phyloP scores from a whole-genome alignment of 2,888 invertebrate genomes.

The Dorcus hopei region DNA sequence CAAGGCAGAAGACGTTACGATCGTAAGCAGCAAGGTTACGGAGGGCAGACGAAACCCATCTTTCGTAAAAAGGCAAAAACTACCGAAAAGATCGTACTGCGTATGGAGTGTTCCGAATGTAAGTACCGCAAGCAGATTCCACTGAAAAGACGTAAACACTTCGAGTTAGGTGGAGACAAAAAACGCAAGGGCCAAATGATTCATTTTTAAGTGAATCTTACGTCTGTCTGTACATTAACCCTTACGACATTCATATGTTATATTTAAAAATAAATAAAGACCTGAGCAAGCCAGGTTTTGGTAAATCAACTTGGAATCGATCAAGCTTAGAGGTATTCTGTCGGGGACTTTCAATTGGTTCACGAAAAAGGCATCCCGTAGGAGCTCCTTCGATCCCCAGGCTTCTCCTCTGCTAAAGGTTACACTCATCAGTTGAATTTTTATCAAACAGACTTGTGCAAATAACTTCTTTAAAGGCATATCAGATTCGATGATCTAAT shows the following conservation, averaged over 20 bases:
- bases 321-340: no score
- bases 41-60: slow-evolving; percentile 99
- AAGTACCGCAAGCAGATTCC: slow-evolving; percentile 97
- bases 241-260: slow-evolving; percentile 6
- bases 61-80: slow-evolving; percentile 99
- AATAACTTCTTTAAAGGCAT: no score
- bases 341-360: no score
- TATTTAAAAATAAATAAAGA: slow-evolving; percentile 40
- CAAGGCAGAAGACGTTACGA: slow-evolving; percentile 99
- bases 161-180: slow-evolving; percentile 98
- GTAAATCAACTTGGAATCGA: no score
- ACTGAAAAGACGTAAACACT: slow-evolving; percentile 98
- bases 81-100: slow-evolving; percentile 98
- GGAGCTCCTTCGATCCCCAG: no score
- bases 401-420: no score
- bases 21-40: slow-evolving; percentile 98
- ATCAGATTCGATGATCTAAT: no score
- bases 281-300: no score
- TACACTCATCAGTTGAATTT: no score
- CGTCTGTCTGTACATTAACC: slow-evolving; percentile 12
- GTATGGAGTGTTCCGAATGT: slow-evolving; percentile 99
- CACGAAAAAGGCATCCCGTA: no score
- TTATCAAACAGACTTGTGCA: no score
- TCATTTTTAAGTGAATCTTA: slow-evolving; percentile 73
- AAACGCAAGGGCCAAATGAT: slow-evolving; percentile 99